Conservation (phyloP, 2,888 invertebrate species). For the Congeria kusceri region DNA sequence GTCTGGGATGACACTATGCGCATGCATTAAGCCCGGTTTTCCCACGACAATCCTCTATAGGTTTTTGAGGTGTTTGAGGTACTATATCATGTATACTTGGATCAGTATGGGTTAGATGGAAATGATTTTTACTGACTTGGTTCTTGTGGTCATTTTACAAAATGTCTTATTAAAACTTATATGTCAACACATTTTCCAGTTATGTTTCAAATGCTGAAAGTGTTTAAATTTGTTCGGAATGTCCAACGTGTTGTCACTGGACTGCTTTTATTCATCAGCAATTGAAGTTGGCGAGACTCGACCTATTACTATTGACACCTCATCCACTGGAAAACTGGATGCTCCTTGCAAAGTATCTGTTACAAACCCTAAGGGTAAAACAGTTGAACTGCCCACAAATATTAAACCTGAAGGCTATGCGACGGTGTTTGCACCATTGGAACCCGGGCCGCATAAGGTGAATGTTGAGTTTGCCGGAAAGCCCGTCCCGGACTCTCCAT, state of each 20-base stretch:
- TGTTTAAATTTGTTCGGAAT: too few species aligned
- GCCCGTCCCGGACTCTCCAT: slow-evolving; percentile 83
- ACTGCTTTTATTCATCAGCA: slow-evolving; percentile 47
- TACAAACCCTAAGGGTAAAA: slow-evolving; percentile 80
- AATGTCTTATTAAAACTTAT: too few species aligned
- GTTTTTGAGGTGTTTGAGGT: too few species aligned
- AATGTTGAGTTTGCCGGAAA: slow-evolving; percentile 83
- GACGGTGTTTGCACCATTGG: slow-evolving; percentile 83
- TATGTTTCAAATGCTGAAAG: too few species aligned
- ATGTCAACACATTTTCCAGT: too few species aligned
- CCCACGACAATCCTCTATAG: too few species aligned
- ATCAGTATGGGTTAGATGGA: too few species aligned
- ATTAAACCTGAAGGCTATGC: slow-evolving; percentile 90
- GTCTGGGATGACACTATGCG: too few species aligned
- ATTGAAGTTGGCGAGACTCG: slow-evolving; percentile 55
- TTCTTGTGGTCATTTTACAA: too few species aligned
- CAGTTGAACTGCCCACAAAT: slow-evolving; percentile 92
- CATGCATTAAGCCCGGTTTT: too few species aligned
- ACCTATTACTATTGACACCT: slow-evolving; percentile 52
- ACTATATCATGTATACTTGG: too few species aligned
- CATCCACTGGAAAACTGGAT: slow-evolving; percentile 66
- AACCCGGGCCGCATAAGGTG: slow-evolving; percentile 85
- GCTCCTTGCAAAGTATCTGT: slow-evolving; percentile 71
- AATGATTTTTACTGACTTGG: too few species aligned
- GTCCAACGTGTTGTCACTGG: background rate